These are phyloP conservation scores for Heteromyza rotundicornis DNA, from an alignment of 2,888 invertebrate genomes.

Conservation along the genomic window DNA sequence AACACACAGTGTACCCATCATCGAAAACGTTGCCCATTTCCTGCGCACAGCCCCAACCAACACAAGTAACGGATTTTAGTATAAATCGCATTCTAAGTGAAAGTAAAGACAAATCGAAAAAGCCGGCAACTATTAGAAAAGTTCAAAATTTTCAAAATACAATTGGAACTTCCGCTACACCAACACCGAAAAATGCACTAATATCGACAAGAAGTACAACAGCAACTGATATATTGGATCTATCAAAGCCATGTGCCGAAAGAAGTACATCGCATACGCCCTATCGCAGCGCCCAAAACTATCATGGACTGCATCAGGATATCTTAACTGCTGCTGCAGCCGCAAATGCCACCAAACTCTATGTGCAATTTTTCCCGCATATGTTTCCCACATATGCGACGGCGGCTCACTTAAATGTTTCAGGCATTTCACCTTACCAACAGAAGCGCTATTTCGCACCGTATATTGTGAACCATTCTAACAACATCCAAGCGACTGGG, in stretches of 20 bases:
- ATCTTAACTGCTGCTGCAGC: slow-evolving; percentile 47
- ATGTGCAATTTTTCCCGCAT: slow-evolving; percentile 57
- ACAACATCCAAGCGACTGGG: background rate
- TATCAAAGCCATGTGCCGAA: slow-evolving; percentile 44
- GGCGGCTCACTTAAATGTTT: slow-evolving; percentile 39
- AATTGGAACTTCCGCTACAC: slow-evolving; percentile 19
- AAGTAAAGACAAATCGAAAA: slow-evolving; percentile 13
- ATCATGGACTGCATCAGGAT: slow-evolving; percentile 43
- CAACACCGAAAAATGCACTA: slow-evolving; percentile 11
- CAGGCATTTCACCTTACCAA: slow-evolving; percentile 41
- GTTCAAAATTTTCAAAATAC: background rate
- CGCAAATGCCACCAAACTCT: slow-evolving; percentile 55
- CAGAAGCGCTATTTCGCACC: slow-evolving; percentile 51
- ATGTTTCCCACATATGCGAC: slow-evolving; percentile 49
- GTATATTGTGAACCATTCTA: slow-evolving; percentile 38
- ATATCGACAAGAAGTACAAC: slow-evolving; percentile 12
- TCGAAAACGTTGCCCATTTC: background rate
- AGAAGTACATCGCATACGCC: background rate
- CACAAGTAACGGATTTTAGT: slow-evolving; percentile 59
- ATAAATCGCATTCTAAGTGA: slow-evolving; percentile 52
- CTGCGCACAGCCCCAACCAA: background rate
- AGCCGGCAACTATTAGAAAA: slow-evolving; percentile 18
- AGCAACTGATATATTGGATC: slow-evolving; percentile 47
- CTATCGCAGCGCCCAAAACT: slow-evolving; percentile 12
- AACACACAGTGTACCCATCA: slow-evolving; percentile 50